Evolutionary conservation across 64 coral and sea anemone species (phyloP).

Genomic region (Catalaphyllia jardinei): DNA sequence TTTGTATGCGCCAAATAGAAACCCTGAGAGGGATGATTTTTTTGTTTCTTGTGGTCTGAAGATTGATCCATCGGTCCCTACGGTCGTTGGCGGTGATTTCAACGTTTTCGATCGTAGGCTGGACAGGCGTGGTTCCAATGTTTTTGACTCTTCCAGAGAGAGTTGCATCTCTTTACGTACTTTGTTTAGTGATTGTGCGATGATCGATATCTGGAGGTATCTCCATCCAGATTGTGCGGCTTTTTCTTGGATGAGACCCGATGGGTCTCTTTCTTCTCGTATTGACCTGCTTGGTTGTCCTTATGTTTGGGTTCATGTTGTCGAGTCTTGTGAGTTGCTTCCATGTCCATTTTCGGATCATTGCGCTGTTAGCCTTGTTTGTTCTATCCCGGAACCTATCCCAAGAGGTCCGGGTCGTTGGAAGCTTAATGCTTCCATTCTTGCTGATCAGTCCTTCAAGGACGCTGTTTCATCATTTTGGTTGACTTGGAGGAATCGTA

Average conservation of each 20-base stretch:
- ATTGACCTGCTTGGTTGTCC: not conserved
- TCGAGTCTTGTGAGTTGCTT: too few relatives aligned
- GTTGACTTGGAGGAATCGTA: too few relatives aligned
- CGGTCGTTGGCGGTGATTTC: slow-evolving; percentile 7
- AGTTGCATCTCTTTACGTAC: not conserved
- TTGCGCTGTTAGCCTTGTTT: too few relatives aligned
- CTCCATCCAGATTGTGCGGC: not conserved
- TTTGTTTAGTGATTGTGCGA: too few relatives aligned
- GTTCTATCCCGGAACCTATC: too few relatives aligned
- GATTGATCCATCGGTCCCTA: not conserved
- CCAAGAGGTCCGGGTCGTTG: too few relatives aligned
- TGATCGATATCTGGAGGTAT: not conserved
- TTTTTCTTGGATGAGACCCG: not conserved
- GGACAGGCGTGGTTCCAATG: not conserved
- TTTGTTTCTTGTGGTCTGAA: not conserved
- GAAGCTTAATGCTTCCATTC: too few relatives aligned
- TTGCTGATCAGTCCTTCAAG: too few relatives aligned
- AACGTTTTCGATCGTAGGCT: not conserved
- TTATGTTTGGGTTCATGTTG: too few relatives aligned
- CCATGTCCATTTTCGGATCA: too few relatives aligned
- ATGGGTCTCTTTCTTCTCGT: not conserved
- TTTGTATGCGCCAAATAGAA: not conserved
- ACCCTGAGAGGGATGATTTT: not conserved
- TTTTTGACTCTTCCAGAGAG: not conserved
- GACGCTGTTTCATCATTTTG: too few relatives aligned